Conservation (phyloP, 1,140 invertebrate genomes). For the Caligus rogercresseyi region DNA sequence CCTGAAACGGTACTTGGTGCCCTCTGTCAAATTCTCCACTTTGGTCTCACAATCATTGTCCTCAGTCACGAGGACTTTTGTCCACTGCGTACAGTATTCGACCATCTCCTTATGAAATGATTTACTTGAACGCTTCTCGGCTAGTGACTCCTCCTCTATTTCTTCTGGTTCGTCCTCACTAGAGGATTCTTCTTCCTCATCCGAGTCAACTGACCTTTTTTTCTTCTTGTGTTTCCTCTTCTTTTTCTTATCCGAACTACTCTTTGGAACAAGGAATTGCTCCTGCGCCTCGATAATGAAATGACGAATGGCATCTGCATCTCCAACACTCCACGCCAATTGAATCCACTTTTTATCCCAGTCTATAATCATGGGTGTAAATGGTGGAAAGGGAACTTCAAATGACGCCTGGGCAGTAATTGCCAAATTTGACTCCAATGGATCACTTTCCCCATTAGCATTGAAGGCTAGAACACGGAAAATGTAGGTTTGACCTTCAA, state of each 20-base stretch:
- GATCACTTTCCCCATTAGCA: constrained; percentile 84
- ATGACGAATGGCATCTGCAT: constrained; percentile 77
- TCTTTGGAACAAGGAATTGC: constrained; percentile 33
- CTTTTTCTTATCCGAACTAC: background rate
- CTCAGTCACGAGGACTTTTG: constrained; percentile 42
- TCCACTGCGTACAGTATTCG: constrained; percentile 36
- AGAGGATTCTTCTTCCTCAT: background rate
- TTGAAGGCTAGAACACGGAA: constrained; percentile 91
- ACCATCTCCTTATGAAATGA: constrained; percentile 29
- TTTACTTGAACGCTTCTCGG: background rate
- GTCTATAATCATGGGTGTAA: constrained; percentile 69
- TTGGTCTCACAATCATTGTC: constrained; percentile 66
- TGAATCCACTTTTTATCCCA: constrained; percentile 84
- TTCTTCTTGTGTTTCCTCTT: background rate
- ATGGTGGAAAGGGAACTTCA: constrained; percentile 81
- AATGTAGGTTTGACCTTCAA: constrained; percentile 75
- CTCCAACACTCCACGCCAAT: constrained; percentile 52
- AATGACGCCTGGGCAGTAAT: constrained; percentile 87
- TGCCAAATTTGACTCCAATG: constrained; percentile 58
- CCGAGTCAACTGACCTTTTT: background rate
- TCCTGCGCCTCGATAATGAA: constrained; percentile 96
- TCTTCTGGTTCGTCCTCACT: constrained; percentile 1
- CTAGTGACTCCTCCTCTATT: background rate
- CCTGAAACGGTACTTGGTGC: constrained; percentile 86
- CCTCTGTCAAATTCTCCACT: constrained; percentile 74